Percentiles rank a stretch among this genome's conserved stretches.
phyloP scores from a whole-genome alignment of 2,113 vertebrate genomes.

The Mohoua ochrocephala region DNA sequence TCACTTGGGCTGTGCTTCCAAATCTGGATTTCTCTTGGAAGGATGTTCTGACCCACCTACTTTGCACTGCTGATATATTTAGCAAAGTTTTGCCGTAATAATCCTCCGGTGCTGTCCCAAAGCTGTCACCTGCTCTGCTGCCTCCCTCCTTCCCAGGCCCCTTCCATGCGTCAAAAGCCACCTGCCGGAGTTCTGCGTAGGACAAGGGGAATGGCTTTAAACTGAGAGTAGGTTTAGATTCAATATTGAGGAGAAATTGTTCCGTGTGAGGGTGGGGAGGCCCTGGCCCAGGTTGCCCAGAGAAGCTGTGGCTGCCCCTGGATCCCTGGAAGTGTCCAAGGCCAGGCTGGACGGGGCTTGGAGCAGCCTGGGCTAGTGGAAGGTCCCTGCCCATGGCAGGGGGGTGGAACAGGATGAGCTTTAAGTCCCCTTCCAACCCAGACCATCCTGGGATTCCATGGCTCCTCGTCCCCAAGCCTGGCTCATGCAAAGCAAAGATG shows the following conservation, averaged over 20 bases:
- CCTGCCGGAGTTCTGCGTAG: background rate
- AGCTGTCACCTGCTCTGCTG: constrained; percentile 36
- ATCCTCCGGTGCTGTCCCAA: background rate
- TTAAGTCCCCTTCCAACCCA: background rate
- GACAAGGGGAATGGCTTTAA: background rate
- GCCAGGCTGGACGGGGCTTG: fast-evolving
- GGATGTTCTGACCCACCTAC: constrained; percentile 66
- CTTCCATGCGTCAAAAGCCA: background rate
- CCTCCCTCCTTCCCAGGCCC: background rate
- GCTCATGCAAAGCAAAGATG: background rate
- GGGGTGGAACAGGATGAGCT: background rate
- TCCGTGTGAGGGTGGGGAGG: background rate
- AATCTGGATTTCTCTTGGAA: constrained; percentile 65
- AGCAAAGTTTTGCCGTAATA: background rate
- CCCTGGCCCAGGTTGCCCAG: background rate
- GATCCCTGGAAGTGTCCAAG: background rate
- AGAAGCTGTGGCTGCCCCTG: background rate
- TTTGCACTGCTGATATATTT: constrained; percentile 54
- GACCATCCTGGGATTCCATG: fast-evolving
- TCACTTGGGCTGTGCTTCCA: constrained; percentile 44
- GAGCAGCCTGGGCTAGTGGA: background rate
- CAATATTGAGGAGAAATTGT: background rate
- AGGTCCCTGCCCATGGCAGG: background rate
- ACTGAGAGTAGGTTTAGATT: background rate
- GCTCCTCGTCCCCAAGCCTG: background rate